Conservation (phyloP, 2,888 invertebrate genomes). For the Hypomecis atomaria region DNA sequence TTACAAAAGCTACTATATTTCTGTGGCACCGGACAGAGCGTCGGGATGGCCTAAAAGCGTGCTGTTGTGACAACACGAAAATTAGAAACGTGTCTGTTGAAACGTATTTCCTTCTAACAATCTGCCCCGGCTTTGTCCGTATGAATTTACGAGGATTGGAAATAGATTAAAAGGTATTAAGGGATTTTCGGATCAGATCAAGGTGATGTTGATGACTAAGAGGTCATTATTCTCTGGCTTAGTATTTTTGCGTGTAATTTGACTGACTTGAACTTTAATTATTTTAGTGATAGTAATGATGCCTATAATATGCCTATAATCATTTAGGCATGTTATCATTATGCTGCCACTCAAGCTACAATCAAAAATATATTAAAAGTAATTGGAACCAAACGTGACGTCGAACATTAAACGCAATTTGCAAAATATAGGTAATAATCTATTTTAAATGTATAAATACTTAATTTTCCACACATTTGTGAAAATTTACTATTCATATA, state of each 20-base stretch:
- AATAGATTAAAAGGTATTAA: conserved; percentile 39
- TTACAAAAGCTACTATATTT: conserved; percentile 61
- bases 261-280: too few species aligned
- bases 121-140: conserved; percentile 33
- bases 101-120: conserved; percentile 50
- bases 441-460: too few species aligned
- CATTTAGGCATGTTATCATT: too few species aligned
- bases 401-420: too few species aligned
- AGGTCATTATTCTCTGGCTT: neutral
- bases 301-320: too few species aligned
- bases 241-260: neutral
- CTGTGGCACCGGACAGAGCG: conserved; percentile 58
- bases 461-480: too few species aligned
- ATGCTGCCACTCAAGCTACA: too few species aligned
- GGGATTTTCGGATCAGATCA: conserved; percentile 26
- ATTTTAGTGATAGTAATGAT: too few species aligned
- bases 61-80: conserved; percentile 59
- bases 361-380: too few species aligned
- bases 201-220: conserved; percentile 6
- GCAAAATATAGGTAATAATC: too few species aligned
- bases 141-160: conserved; percentile 37
- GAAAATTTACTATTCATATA: too few species aligned
- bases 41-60: conserved; percentile 59
- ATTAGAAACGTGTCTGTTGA: conserved; percentile 56
- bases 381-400: too few species aligned